Conservation (phyloP, 1,140 invertebrate genomes). For the Ctenoplectra terminalis region DNA sequence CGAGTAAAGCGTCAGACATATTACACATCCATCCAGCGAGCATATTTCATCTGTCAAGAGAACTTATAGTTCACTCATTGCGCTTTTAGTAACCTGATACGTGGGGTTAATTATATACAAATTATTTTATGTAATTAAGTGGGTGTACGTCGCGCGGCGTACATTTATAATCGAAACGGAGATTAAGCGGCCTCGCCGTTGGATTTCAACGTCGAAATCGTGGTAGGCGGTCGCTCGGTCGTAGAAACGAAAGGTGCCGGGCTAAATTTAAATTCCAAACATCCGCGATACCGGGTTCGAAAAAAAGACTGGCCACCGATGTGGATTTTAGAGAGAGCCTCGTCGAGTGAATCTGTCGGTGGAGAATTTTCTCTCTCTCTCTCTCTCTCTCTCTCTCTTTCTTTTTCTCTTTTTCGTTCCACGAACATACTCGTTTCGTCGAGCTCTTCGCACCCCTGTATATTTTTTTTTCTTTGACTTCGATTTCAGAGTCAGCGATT, state of each 20-base stretch:
- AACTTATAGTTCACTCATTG: background rate
- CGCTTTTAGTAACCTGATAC: background rate
- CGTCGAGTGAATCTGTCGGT: background rate
- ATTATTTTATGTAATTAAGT: conserved; percentile 45
- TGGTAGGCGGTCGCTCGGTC: background rate
- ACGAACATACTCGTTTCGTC: background rate
- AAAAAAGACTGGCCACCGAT: conserved; percentile 2
- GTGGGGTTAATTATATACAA: conserved; percentile 33
- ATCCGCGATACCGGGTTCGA: conserved; percentile 14
- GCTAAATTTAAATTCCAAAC: conserved; percentile 49
- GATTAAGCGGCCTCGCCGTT: background rate
- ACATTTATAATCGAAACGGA: conserved; percentile 43
- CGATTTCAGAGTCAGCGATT: background rate
- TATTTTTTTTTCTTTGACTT: background rate
- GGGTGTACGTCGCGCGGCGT: background rate
- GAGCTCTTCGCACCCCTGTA: background rate
- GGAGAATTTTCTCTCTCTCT: background rate
- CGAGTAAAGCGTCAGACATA: background rate
- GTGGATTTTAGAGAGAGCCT: conserved; percentile 10
- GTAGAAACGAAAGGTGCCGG: conserved; percentile 15
- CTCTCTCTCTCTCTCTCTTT: too few species aligned
- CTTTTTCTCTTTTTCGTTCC: background rate
- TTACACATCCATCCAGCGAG: background rate
- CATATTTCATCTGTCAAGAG: conserved; percentile 17
- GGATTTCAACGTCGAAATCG: conserved; percentile 11